phyloP scores from a whole-genome alignment of 2,113 vertebrate genomes.

The Pelusios castaneus region DNA sequence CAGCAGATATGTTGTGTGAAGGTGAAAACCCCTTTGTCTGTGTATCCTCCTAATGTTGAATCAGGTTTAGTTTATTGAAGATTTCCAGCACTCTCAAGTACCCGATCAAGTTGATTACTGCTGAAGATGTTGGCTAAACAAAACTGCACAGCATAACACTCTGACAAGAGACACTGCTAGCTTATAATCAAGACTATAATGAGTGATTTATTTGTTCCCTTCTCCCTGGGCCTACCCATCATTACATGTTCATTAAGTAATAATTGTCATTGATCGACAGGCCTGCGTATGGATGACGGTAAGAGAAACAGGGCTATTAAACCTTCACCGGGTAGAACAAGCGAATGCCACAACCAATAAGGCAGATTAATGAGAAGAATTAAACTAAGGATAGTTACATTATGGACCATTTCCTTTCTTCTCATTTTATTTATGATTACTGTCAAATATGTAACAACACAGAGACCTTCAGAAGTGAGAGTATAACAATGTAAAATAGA shows the following conservation, averaged over 20 bases:
- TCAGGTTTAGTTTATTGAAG: background rate
- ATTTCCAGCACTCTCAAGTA: background rate
- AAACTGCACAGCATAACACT: background rate
- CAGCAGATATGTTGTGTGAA: background rate
- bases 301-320: slow-evolving; percentile 70
- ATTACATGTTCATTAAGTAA: slow-evolving; percentile 85
- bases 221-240: slow-evolving; percentile 71
- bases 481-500: background rate
- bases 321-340: slow-evolving; percentile 73
- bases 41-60: background rate
- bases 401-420: slow-evolving; percentile 56
- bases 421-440: slow-evolving; percentile 45
- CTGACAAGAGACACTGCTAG: slow-evolving; percentile 39
- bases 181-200: slow-evolving; percentile 51
- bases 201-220: slow-evolving; percentile 74
- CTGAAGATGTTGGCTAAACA: slow-evolving; percentile 48
- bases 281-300: slow-evolving; percentile 65
- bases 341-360: slow-evolving; percentile 64
- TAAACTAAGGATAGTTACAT: slow-evolving; percentile 38
- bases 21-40: background rate
- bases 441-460: background rate
- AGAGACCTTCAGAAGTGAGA: slow-evolving; percentile 20
- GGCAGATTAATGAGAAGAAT: slow-evolving; percentile 68
- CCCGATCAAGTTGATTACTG: slow-evolving; percentile 31
- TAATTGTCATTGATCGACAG: slow-evolving; percentile 85